Percentiles rank a stretch among this genome's conserved stretches.
These are phyloP conservation scores for Heterotis niloticus DNA, from an alignment of 2,113 vertebrate species.

Conservation along the genomic window DNA sequence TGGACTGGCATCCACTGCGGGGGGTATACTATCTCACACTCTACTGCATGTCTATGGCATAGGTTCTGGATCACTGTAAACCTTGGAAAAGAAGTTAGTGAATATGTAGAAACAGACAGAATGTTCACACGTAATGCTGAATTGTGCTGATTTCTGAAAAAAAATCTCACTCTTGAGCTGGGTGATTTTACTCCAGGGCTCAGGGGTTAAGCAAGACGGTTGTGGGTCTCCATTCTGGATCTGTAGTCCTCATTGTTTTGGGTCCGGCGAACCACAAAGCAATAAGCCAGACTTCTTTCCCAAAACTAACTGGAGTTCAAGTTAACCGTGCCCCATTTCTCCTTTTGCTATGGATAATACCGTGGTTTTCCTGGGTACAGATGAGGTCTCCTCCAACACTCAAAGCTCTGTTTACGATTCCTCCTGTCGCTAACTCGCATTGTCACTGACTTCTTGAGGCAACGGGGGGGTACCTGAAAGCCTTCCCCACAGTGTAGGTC, in stretches of 20 bases:
- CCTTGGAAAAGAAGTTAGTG: background rate
- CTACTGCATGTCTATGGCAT: background rate
- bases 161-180: too few relatives aligned
- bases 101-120: background rate
- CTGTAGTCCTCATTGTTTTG: background rate
- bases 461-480: too few relatives aligned
- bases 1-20: too few relatives aligned
- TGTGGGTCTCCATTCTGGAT: background rate
- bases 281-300: slow-evolving; percentile 12
- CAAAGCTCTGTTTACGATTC: background rate
- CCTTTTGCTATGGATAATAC: background rate
- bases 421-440: background rate
- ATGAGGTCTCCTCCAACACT: background rate
- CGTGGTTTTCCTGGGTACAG: slow-evolving; percentile 4
- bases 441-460: background rate
- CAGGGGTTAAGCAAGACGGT: background rate
- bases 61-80: too few relatives aligned
- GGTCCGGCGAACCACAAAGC: background rate
- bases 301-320: slow-evolving; percentile 9
- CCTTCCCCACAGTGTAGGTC: background rate
- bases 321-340: background rate
- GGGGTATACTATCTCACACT: too few relatives aligned
- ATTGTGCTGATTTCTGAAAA: background rate
- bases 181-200: background rate
- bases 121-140: background rate